Percentiles rank a stretch among this genome's conserved stretches.
Evolutionary conservation across 2,888 invertebrate genomes (phyloP).

Genomic region (Tenodera sinensis): DNA sequence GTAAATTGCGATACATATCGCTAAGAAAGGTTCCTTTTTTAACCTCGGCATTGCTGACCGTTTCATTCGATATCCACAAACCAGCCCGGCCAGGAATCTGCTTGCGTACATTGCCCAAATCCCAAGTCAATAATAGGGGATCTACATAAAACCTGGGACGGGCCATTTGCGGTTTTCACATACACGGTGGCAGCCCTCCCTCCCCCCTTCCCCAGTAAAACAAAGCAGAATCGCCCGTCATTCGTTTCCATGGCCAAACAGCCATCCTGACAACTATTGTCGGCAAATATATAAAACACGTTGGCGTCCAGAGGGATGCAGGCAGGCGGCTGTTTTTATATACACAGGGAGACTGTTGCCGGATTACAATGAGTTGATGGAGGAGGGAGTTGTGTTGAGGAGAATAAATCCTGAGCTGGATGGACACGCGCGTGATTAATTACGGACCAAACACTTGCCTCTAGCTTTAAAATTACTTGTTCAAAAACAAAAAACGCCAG

Average conservation of each 20-base stretch:
- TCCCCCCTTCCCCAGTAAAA: neutral
- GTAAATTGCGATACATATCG: too few relatives aligned
- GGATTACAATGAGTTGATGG: neutral
- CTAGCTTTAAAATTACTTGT: neutral
- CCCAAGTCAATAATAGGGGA: constrained; percentile 25
- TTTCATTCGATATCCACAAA: neutral
- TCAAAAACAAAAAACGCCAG: neutral
- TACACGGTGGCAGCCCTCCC: neutral
- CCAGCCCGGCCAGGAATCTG: neutral
- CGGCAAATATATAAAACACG: constrained; percentile 16
- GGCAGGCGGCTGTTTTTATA: neutral
- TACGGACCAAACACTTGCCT: neutral
- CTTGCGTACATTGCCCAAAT: constrained; percentile 3
- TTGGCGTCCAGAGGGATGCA: neutral
- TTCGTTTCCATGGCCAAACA: constrained; percentile 2
- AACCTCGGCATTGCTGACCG: neutral
- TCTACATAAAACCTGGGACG: constrained; percentile 22
- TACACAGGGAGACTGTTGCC: neutral
- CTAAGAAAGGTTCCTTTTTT: too few relatives aligned
- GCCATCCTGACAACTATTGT: constrained; percentile 12
- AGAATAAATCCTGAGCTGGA: neutral
- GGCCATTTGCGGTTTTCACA: constrained; percentile 26
- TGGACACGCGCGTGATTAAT: neutral
- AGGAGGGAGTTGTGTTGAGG: neutral
- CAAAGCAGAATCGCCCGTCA: constrained; percentile 4